Base-by-base conservation (phyloP, 2,888 invertebrate species). In the Adelognathus sp. region DNA sequence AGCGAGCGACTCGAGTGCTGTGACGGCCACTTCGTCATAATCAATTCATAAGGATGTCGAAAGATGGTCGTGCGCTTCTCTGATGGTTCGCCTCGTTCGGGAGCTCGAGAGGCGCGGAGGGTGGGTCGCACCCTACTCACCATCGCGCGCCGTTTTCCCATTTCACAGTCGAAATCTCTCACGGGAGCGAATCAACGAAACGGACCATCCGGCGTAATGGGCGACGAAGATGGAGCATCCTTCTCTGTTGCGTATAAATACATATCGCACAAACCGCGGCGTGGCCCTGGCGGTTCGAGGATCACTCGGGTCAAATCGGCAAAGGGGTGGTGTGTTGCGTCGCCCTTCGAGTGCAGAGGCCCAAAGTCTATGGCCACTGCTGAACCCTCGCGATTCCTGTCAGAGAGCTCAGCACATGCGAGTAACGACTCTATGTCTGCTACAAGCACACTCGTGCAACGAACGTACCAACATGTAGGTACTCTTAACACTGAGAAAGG, bases 31-130 rank as follows among this genome's bases (percentile, higher is more conserved):
- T 50, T 50, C 66, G 29, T 74, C 27, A 66, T 74, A 74, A 74
- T 74, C 74, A 74, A 74, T 74, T 74, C 74, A 74, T 74, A 66
- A 74, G 39, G 50, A 46, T 52, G 74, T 60, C 50, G 58, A 74
- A 66, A 74, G 66, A 66, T 60, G 58, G 21, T 58, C 66, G 21
- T 27, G 56, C 7, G 29, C 31, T 63, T 33, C 24, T 44, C 33
- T 41, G 16, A 14, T 29, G 18, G 36, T 24, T 3, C 7, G 46
- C 21, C 46, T 21, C 46, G 3, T 21, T 21, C 46, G 3, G 7
- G 0, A n/a, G n/a, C 36, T 36, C 36, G 46, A 16, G 18, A 46
- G 46, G 11, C 18, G 11, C 5, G 16, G 9, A 6, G 4, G n/a
- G 44, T 29, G 36, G 14, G 33, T 36, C 21, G 24, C 39, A 2